A percentile compares a stretch with the other conserved stretches of the same genome.
Conservation (phyloP, 2,888 invertebrate species). For the Rotaria socialis region DNA sequence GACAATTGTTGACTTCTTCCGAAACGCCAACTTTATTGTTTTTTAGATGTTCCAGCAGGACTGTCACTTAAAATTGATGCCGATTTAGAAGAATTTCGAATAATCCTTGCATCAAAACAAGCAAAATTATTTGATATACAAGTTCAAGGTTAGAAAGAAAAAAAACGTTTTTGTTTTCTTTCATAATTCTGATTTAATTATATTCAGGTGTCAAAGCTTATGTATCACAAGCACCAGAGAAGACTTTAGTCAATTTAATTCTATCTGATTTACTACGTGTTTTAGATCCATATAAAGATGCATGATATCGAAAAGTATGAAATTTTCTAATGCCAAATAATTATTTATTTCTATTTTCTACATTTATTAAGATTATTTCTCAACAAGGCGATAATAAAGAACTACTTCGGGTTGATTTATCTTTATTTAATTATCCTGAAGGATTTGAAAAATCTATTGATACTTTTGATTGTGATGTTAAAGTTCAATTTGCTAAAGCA, state of each 20-base stretch:
- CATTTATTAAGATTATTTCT: constrained; percentile 69
- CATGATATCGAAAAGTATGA: constrained; percentile 72
- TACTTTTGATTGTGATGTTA: constrained; percentile 72
- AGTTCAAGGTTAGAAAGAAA: constrained; percentile 60
- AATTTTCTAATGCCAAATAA: too few species aligned
- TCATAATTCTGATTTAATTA: neutral
- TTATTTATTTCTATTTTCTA: too few species aligned
- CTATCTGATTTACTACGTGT: constrained; percentile 74
- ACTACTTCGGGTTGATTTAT: constrained; percentile 67
- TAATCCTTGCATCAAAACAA: constrained; percentile 67
- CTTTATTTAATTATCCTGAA: constrained; percentile 68
- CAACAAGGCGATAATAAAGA: constrained; percentile 68
- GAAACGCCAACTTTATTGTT: neutral
- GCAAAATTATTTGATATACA: constrained; percentile 69
- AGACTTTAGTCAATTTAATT: constrained; percentile 71
- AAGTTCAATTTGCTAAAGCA: constrained; percentile 76
- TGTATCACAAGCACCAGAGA: constrained; percentile 71
- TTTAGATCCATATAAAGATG: constrained; percentile 71
- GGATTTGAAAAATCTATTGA: constrained; percentile 57
- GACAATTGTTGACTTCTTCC: too few species aligned
- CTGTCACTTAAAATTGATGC: constrained; percentile 68
- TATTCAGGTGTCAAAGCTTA: constrained; percentile 70
- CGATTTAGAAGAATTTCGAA: constrained; percentile 64
- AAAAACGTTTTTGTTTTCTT: neutral
- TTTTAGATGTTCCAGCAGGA: constrained; percentile 46